Conservation (phyloP, 2,113 vertebrate genomes). For the Hipposideros armiger region DNA sequence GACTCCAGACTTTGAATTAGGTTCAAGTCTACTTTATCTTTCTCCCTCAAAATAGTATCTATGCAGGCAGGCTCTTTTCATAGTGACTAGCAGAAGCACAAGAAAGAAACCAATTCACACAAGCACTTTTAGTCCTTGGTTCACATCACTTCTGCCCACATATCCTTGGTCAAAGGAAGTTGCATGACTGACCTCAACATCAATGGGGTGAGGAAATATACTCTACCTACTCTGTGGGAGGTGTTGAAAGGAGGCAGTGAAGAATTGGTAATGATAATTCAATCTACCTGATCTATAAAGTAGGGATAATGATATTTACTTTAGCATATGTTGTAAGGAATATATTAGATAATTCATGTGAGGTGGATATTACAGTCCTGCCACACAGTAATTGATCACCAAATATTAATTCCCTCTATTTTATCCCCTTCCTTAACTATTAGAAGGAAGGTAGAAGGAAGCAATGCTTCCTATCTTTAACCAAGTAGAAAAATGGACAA, state of each 20-base stretch:
- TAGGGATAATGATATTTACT: background rate
- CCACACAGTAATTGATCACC: background rate
- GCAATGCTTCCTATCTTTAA: background rate
- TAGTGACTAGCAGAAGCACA: background rate
- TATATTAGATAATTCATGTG: background rate
- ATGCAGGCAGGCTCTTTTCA: background rate
- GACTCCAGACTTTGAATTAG: background rate
- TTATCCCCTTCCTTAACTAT: background rate
- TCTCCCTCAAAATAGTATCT: background rate
- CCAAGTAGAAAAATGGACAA: background rate
- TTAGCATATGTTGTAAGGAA: background rate
- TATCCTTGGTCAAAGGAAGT: background rate
- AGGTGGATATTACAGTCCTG: background rate
- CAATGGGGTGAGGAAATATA: background rate
- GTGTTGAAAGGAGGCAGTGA: background rate
- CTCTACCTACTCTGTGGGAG: background rate
- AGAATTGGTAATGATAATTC: background rate
- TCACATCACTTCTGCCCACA: background rate
- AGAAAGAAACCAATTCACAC: background rate
- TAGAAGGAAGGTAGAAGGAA: background rate
- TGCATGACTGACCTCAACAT: background rate
- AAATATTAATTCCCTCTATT: background rate
- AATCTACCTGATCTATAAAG: background rate
- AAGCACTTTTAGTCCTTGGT: background rate
- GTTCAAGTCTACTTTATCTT: background rate